phyloP scores from a whole-genome alignment of 2,113 vertebrate genomes.

The Psittacula cyanocephala region DNA sequence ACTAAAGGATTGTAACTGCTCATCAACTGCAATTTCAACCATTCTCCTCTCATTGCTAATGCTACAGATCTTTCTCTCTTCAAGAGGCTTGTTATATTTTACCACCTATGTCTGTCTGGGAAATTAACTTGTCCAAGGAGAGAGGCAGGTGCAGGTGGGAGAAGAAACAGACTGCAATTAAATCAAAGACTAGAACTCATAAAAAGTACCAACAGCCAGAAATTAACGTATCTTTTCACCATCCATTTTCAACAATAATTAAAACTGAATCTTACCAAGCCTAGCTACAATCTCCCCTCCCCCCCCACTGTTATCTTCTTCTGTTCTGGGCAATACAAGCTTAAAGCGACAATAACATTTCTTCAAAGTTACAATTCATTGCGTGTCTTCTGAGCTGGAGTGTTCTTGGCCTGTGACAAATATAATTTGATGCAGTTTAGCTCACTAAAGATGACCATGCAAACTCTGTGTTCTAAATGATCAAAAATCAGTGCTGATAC shows the following conservation, averaged over 20 bases:
- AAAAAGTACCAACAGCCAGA: neutral
- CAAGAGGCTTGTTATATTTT: neutral
- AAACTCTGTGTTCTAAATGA: neutral
- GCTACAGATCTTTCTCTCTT: neutral
- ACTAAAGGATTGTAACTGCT: neutral
- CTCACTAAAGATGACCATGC: neutral
- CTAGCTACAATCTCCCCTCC: neutral
- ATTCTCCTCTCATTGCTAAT: neutral
- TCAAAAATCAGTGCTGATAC: neutral
- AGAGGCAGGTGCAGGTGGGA: neutral
- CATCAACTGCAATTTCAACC: neutral
- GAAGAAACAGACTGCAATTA: neutral
- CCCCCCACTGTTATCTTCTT: neutral
- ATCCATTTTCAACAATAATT: neutral
- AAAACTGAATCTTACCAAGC: neutral
- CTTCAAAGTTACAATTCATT: neutral
- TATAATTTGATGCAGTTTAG: neutral
- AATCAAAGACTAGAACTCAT: neutral
- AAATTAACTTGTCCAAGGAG: neutral
- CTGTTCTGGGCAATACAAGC: neutral
- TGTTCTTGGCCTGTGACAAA: neutral
- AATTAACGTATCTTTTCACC: neutral
- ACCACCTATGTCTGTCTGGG: neutral
- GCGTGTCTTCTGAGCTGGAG: neutral
- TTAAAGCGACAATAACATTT: neutral